Percentiles rank a stretch among this genome's conserved stretches.
phyloP scores from a whole-genome alignment of 2,888 invertebrate species.

The Dicyrtomina minuta region DNA sequence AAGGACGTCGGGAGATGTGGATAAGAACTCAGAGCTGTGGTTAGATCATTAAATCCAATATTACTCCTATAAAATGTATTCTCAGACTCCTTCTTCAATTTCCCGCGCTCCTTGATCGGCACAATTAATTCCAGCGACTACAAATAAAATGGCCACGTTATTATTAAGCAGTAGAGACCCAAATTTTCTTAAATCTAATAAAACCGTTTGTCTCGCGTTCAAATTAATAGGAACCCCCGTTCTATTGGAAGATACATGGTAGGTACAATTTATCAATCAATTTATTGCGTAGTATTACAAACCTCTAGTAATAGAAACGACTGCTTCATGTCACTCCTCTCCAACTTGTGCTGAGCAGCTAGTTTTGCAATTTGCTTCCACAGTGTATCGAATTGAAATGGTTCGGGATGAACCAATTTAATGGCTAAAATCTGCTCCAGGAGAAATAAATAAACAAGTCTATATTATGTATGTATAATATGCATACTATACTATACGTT shows the following conservation, averaged over 20 bases:
- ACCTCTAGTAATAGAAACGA: conserved; percentile 18
- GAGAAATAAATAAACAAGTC: too few species aligned
- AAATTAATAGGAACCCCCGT: too few species aligned
- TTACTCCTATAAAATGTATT: conserved; percentile 14
- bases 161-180: not conserved
- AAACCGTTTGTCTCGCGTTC: too few species aligned
- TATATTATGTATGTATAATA: not conserved
- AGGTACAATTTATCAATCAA: too few species aligned
- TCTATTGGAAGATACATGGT: too few species aligned
- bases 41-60: conserved; percentile 9
- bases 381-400: conserved; percentile 22
- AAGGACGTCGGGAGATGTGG: conserved; percentile 27
- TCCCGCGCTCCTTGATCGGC: conserved; percentile 9
- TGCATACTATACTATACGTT: not conserved
- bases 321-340: conserved; percentile 18
- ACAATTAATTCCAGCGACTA: conserved; percentile 25
- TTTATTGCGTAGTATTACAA: too few species aligned
- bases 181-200: too few species aligned
- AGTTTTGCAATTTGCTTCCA: conserved; percentile 21
- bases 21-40: conserved; percentile 8
- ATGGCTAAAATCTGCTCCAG: conserved; percentile 23
- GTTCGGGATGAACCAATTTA: not conserved
- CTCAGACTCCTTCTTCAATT: conserved; percentile 2
- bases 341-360: conserved; percentile 19
- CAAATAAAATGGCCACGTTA: too few species aligned